Base-by-base conservation (phyloP, 2,888 invertebrate species). In the Zeuzera pyrina region DNA sequence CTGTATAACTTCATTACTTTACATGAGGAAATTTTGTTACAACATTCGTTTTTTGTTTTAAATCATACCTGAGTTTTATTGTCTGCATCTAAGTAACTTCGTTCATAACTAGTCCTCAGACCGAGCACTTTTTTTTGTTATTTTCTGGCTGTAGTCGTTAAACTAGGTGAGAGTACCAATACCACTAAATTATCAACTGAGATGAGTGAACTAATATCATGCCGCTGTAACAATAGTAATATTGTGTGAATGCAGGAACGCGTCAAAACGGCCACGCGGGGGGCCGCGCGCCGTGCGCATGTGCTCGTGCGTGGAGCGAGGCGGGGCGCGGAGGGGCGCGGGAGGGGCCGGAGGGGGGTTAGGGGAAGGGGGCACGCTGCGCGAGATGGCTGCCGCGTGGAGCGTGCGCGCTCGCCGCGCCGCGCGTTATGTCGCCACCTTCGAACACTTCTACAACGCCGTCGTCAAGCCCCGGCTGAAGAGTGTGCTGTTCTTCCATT, bases 401-500 rank as follows among this genome's bases (percentile, higher is more conserved):
- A 61, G 61, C 34, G 64, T 65, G 53, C 54, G 60, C 22, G 66
- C 60, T 27, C 60, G 49, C 19, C 55, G 55, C 10, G 61, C 52
- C 52, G 47, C 57, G 32, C 74, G 70, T 29, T 67, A 67, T 47
- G 39, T 74, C 25, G 57, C 49, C 34, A 55, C 58, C 13, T 44
- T 68, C 37, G 71, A 73, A 37, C 55, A 69, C 47, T 69, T 78
- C 58, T 81, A 81, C 55, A 55, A 57, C 33, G 66, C 64, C 40
- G 60, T 76, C 26, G 59, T 83, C 36, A 62, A 65, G 33, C 79
- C 79, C 8, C 60, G 56, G 27, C 53, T 81, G 4, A 50, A 67
- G 34, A 76, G 68, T 54, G 70, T 74, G 29, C 53, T 78, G 57
- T 66, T 74, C 52, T 68, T 78, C 50, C 69, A 78, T 38, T 78